Evolutionary conservation across 2,113 vertebrate species (phyloP).

Genomic region (Elgaria multicarinata): DNA sequence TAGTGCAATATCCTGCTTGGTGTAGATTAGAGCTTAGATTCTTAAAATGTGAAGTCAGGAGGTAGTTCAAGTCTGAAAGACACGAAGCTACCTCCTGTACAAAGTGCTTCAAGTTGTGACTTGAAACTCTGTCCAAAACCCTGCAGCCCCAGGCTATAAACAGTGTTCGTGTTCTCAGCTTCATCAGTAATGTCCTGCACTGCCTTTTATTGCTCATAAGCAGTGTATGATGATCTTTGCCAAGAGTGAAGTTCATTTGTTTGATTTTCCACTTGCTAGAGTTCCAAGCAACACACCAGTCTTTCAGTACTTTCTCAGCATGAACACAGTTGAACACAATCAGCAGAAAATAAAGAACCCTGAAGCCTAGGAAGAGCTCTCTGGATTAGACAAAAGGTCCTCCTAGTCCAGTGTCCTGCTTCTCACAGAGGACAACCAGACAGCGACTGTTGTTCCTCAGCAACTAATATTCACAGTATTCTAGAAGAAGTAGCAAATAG

Average conservation of each 20-base stretch:
- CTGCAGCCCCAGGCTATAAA: conserved; percentile 4
- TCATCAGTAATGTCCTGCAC: background rate
- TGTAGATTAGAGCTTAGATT: too few species aligned
- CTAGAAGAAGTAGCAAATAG: background rate
- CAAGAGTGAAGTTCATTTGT: conserved; percentile 27
- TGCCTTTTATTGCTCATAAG: conserved; percentile 28
- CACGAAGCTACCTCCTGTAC: background rate
- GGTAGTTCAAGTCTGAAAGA: background rate
- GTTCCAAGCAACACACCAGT: conserved; percentile 36
- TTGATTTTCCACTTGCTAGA: conserved; percentile 37
- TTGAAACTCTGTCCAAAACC: conserved; percentile 3
- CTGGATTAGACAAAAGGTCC: background rate
- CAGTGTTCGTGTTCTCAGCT: conserved; percentile 4
- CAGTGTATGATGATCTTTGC: conserved; percentile 24
- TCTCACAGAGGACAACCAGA: background rate
- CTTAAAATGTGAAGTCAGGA: background rate
- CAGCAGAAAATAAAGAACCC: conserved; percentile 1
- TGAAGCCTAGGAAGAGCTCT: background rate
- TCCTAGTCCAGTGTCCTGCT: background rate
- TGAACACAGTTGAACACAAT: background rate
- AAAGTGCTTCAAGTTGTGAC: background rate
- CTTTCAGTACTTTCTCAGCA: conserved; percentile 22
- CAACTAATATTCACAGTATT: background rate
- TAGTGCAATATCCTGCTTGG: too few species aligned
- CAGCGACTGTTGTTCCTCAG: background rate